Percentiles rank a stretch among this genome's conserved stretches.
Conservation (phyloP, 2,797 vertebrate genomes). For the Neomorphus geoffroyi region DNA sequence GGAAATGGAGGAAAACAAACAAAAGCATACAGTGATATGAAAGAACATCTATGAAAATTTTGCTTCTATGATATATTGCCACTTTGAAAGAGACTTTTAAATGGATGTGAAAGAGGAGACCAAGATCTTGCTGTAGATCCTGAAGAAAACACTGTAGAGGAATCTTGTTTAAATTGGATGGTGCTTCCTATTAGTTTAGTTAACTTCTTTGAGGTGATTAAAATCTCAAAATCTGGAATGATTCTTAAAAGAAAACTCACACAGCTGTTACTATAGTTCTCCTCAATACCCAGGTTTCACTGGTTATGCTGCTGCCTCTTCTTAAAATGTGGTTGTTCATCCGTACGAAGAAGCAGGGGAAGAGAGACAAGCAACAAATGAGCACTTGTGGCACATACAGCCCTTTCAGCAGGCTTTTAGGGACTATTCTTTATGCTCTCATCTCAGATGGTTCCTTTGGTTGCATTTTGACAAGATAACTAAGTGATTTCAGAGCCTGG, state of each 20-base stretch:
- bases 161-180: background rate
- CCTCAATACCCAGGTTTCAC: background rate
- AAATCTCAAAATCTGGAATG: background rate
- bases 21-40: background rate
- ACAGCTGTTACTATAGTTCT: background rate
- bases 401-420: background rate
- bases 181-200: background rate
- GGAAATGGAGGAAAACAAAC: background rate
- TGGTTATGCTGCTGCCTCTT: background rate
- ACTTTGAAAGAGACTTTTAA: background rate
- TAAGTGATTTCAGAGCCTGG: background rate
- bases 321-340: background rate
- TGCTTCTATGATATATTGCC: background rate
- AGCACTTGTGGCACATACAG: background rate
- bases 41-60: background rate
- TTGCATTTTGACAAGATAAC: background rate
- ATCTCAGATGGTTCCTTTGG: background rate
- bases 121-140: background rate
- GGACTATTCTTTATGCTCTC: background rate
- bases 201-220: background rate
- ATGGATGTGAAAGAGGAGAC: background rate
- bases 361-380: background rate
- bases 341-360: background rate
- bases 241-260: background rate
- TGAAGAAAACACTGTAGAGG: background rate